phyloP scores from a whole-genome alignment of 2,888 invertebrate species.

The Hydroisotoma schaefferi region DNA sequence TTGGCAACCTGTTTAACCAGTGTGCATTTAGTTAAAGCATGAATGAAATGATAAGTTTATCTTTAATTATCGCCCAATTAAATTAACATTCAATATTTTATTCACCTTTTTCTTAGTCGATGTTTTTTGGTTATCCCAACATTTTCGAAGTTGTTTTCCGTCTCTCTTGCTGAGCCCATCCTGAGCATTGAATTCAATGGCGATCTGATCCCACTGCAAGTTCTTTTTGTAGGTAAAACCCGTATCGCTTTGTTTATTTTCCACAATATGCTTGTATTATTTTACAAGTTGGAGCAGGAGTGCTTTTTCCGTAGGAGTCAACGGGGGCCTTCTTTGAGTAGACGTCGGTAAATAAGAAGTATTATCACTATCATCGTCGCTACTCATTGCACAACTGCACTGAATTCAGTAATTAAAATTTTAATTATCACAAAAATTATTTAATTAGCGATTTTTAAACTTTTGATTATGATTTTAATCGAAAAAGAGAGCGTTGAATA shows the following conservation, averaged over 20 bases:
- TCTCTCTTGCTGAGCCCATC: neutral
- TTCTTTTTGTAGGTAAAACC: neutral
- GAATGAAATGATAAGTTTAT: too few relatives aligned
- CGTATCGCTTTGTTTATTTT: neutral
- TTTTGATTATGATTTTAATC: too few relatives aligned
- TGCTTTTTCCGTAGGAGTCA: neutral
- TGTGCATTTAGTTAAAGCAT: too few relatives aligned
- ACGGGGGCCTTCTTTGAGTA: neutral
- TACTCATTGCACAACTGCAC: too few relatives aligned
- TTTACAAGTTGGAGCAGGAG: neutral
- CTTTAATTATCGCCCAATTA: neutral
- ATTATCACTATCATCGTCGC: too few relatives aligned
- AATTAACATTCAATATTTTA: neutral
- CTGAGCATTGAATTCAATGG: neutral
- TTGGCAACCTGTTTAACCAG: neutral
- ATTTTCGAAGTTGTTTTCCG: neutral
- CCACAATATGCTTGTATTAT: neutral
- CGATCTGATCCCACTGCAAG: neutral
- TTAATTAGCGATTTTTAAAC: too few relatives aligned
- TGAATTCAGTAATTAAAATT: too few relatives aligned
- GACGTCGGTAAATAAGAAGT: too few relatives aligned
- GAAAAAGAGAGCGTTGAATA: too few relatives aligned
- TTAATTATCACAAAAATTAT: too few relatives aligned
- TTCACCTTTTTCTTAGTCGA: neutral
- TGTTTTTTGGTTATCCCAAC: neutral